phyloP scores from a whole-genome alignment of 2,113 vertebrate species.

The Mohoua ochrocephala region DNA sequence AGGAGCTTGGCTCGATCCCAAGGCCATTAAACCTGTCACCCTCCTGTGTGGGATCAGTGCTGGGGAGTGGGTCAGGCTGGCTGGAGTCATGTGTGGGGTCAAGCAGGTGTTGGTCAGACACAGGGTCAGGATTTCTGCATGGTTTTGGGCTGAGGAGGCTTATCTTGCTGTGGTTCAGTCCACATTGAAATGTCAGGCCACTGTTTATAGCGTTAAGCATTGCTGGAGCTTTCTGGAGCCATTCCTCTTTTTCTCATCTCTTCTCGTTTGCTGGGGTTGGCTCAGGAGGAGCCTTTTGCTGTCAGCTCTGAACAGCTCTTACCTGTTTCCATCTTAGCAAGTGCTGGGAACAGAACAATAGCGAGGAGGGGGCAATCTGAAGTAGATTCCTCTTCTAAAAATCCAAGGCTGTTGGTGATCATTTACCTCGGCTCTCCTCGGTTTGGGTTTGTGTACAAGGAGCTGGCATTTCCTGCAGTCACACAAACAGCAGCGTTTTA shows the following conservation, averaged over 20 bases:
- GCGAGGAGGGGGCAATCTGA: background rate
- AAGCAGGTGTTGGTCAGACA: background rate
- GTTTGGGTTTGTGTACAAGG: background rate
- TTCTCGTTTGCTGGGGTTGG: background rate
- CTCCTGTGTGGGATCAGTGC: background rate
- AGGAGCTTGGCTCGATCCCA: background rate
- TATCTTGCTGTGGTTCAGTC: background rate
- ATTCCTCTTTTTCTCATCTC: accelerated
- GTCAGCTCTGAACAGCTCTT: background rate
- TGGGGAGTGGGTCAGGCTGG: background rate
- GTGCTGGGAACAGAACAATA: accelerated
- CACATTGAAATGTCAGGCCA: background rate
- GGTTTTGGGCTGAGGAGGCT: background rate
- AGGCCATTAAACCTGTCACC: background rate
- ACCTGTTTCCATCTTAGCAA: background rate
- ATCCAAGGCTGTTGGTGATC: accelerated
- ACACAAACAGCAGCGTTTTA: slow-evolving; percentile 3
- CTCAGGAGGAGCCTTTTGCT: background rate
- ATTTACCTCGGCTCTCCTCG: background rate
- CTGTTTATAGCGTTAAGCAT: background rate
- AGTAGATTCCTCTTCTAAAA: background rate
- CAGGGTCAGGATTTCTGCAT: background rate
- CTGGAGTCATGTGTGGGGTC: background rate
- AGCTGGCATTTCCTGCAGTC: slow-evolving; percentile 12
- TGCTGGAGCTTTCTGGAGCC: background rate